phyloP scores from a whole-genome alignment of 2,888 invertebrate genomes.

The Heliothis peltigera region DNA sequence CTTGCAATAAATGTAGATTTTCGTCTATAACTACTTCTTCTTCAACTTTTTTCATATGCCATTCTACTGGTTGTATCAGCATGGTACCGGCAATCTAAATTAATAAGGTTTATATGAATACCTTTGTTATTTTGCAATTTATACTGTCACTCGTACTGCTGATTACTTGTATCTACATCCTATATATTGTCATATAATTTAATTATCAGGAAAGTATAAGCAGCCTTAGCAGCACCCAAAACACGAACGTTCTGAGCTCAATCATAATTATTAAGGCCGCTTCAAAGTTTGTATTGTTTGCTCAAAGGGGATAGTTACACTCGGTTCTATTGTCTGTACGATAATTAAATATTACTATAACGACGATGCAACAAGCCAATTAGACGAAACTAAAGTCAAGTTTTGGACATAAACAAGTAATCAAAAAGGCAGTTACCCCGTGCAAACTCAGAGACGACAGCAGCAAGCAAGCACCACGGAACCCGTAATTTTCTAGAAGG shows the following conservation, averaged over 20 bases:
- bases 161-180: no score
- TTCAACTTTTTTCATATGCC: conserved; percentile 87
- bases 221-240: no score
- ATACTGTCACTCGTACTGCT: no score
- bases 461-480: conserved; percentile 91
- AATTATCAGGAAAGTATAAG: no score
- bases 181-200: no score
- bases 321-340: no score
- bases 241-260: no score
- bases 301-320: no score
- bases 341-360: no score
- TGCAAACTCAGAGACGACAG: conserved; percentile 91
- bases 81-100: conserved; percentile 89
- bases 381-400: background rate
- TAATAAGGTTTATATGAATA: background rate
- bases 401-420: conserved; percentile 27
- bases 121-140: background rate
- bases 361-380: background rate
- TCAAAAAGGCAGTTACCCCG: conserved; percentile 87
- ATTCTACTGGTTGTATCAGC: conserved; percentile 90
- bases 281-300: no score
- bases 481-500: conserved; percentile 91
- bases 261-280: no score
- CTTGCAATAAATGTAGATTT: conserved; percentile 76
- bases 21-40: conserved; percentile 80